Evolutionary conservation across 2,888 invertebrate genomes (phyloP), one percentile per base, ranked within the genome.

Genomic region (Matsumyia berberina): DNA sequence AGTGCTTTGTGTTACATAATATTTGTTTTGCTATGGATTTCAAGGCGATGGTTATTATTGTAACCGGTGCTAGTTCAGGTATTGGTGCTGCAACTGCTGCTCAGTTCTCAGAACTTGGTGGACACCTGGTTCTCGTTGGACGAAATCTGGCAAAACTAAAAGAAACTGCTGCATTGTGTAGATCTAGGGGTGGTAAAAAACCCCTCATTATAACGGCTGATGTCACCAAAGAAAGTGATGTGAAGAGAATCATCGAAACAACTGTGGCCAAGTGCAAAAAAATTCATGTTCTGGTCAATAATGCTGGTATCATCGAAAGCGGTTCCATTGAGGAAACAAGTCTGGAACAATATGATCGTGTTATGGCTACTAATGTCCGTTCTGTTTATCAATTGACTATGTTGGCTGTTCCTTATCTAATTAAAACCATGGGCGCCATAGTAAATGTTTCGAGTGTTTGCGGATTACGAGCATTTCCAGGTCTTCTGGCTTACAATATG

Each of bases 401-500:
- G 94, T 90, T 97, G 86, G 96, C 96, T 46, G 94, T 95, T 0
- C 98, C 98, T 1, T 94, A 97, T 91, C 93, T 99, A 7, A 93
- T 96, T 3, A 93, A 95, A 92, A 93, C 94, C 0, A 95, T 96
- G 91, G 97, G 97, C 17, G 96, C 94, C 88, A 95, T 98, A 88
- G 97, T 99, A 0, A 99, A 98, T 90, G 96, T 99, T 0, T 98
- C 98, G 2, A 98, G 98, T 90, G 97, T 98, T 0, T 96, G 95
- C 88, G 99, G 98, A 7, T 90, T 97, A 31, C 93, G 98, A 90
- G 94, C 98, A 82, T 98, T 98, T 89, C 95, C 98, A 0, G 96
- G 96, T 66, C 95, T 97, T n/a, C 91, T 98, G 67, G 95, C 97
- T 0, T 99, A 99, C 90, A 95, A 95, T 88, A 95, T 99, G 93